Base-by-base conservation (phyloP, 2,797 vertebrate genomes). In the Falco columbarius region DNA sequence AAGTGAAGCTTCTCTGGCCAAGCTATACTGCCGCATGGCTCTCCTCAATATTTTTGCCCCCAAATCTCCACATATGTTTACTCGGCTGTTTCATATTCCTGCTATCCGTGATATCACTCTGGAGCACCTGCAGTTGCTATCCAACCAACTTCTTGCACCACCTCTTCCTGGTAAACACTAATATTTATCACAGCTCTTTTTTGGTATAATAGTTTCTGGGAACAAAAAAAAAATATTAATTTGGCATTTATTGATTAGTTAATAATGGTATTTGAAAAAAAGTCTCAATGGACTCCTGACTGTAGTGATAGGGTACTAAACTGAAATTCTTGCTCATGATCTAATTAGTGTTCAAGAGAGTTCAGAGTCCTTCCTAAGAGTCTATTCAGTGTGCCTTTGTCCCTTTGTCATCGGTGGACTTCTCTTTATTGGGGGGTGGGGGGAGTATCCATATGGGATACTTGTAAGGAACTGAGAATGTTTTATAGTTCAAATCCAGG, bases 21-120 rank as follows among this genome's bases (percentile, higher is more conserved):
- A 99, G 80, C 97, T 99, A 6, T 99, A 99, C 97, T 99, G 99
- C 91, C 99, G 99, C 61, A 98, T 99, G 99, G 99, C 99, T 65
- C 98, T 99, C 92, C 99, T 99, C 95, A 99, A 99, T 92, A 99
- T 99, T 93, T 99, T 99, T 94, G 99, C 99, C 66, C 99, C 99
- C 54, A 99, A 99, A 95, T 99, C 98, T 90, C 99, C 99, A 12
- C 99, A 99, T 98, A 98, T 99, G 68, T 99, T 99, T 82, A 99
- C 99, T 30, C 99, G 99, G 47, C 99, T 99, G 63, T 99, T 99
- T 94, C 99, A 99, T 96, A 99, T 99, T 90, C 99, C 99, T 18
- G 99, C 99, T 23, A 98, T 99, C 89, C 98, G 99, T 15, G 99
- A 99, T 93, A 99, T 99, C 97, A 99, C 99, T 19, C 97, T 99